Percentiles rank a stretch among this genome's conserved stretches.
These are phyloP conservation scores for Rhinolophus sinicus DNA, from an alignment of 2,113 vertebrate species.

Conservation along the genomic window DNA sequence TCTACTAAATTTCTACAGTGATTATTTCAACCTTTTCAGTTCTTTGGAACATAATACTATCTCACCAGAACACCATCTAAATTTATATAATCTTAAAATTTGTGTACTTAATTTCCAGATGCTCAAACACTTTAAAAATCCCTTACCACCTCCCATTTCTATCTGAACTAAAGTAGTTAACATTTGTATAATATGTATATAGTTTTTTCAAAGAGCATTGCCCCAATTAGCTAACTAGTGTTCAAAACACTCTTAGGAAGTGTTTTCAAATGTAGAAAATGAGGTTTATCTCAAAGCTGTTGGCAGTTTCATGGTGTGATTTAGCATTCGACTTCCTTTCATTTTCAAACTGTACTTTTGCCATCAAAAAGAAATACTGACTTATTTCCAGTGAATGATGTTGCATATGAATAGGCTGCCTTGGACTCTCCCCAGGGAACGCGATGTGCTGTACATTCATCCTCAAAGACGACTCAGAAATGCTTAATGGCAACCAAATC, in stretches of 20 bases:
- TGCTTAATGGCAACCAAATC: neutral
- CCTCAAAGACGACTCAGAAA: neutral
- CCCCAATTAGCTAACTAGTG: neutral
- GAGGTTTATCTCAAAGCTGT: neutral
- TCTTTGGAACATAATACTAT: neutral
- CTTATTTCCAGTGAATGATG: conserved; percentile 9
- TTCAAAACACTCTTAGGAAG: neutral
- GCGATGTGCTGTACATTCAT: neutral
- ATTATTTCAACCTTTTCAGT: neutral
- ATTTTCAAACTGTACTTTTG: neutral
- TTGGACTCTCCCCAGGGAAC: neutral
- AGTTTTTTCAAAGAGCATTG: neutral
- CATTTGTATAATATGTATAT: neutral
- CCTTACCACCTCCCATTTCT: neutral
- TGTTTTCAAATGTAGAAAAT: conserved; percentile 17
- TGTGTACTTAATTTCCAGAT: conserved; percentile 41
- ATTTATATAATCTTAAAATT: conserved; percentile 18
- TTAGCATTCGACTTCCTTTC: neutral
- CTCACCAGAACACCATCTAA: neutral
- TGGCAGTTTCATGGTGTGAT: neutral
- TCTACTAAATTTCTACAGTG: neutral
- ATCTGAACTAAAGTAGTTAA: conserved; percentile 51
- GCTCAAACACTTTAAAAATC: conserved; percentile 14
- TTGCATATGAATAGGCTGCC: neutral
- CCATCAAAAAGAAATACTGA: conserved; percentile 31